Percentiles rank a stretch among this genome's conserved stretches.
These are phyloP conservation scores for Rosalia funebris DNA, from an alignment of 2,888 invertebrate genomes.

Conservation along the genomic window DNA sequence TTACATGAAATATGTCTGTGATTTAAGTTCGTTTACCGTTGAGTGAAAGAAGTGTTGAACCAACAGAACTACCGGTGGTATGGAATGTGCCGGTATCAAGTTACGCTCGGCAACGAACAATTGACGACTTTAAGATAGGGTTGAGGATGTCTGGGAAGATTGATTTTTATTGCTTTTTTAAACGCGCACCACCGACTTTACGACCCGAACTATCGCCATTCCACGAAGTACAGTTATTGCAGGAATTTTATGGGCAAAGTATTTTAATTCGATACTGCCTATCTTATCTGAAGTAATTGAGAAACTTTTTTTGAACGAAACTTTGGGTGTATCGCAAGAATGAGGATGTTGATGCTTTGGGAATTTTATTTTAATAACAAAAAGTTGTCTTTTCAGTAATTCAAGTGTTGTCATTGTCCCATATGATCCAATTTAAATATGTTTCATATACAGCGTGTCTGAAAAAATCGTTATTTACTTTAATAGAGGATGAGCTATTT, in stretches of 20 bases:
- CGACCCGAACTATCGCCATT: conserved; percentile 4
- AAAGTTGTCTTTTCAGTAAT: neutral
- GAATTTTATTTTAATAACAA: neutral
- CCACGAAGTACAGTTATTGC: neutral
- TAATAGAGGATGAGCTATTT: no score
- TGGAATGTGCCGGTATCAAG: conserved; percentile 6
- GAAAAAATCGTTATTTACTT: no score
- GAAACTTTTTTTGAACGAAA: neutral
- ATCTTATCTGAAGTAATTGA: neutral
- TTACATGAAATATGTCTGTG: conserved; percentile 1
- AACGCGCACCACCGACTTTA: conserved; percentile 15
- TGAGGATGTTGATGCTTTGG: neutral
- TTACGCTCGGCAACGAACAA: neutral
- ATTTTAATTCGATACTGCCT: neutral
- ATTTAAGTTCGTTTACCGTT: conserved; percentile 5
- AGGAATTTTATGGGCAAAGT: conserved; percentile 3
- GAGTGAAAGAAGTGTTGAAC: neutral
- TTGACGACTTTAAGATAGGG: conserved; percentile 16
- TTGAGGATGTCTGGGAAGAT: conserved; percentile 11
- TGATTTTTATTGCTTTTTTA: conserved; percentile 24
- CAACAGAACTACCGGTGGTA: neutral
- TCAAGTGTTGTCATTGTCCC: no score
- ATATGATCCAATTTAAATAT: no score
- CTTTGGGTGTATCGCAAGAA: neutral
- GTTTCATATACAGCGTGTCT: no score